These are phyloP conservation scores for Atta colombica DNA, from an alignment of 1,140 invertebrate species.

Conservation along the genomic window DNA sequence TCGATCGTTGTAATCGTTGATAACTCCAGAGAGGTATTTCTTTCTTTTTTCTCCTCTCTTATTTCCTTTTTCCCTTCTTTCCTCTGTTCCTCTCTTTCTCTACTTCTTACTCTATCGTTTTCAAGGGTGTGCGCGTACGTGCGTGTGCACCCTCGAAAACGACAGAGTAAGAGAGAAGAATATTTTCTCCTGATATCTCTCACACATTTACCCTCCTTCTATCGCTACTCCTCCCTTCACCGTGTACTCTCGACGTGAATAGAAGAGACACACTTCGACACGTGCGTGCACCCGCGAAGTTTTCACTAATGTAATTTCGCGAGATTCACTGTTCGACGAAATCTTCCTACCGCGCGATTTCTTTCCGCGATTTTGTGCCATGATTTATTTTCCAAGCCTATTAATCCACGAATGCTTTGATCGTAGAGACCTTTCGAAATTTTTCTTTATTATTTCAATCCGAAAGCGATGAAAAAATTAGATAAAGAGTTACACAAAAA, in stretches of 20 bases:
- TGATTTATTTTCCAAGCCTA: neutral
- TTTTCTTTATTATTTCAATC: neutral
- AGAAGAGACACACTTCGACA: constrained; percentile 21
- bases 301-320: constrained; percentile 29
- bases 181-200: constrained; percentile 16
- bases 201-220: neutral
- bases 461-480: neutral
- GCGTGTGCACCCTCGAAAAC: constrained; percentile 3
- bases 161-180: too few relatives aligned
- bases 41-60: neutral
- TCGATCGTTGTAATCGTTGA: constrained; percentile 34
- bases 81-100: neutral
- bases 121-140: neutral
- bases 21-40: constrained; percentile 17
- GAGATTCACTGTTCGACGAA: neutral
- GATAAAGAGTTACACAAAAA: neutral
- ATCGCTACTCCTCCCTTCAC: neutral
- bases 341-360: neutral
- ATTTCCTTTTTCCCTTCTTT: neutral
- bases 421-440: neutral
- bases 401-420: constrained; percentile 43
- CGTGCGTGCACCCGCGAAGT: constrained; percentile 11
- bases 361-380: neutral
- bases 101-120: neutral
- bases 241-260: constrained; percentile 24